Evolutionary conservation across 2,113 vertebrate species (phyloP).

Genomic region (Recurvirostra avosetta): DNA sequence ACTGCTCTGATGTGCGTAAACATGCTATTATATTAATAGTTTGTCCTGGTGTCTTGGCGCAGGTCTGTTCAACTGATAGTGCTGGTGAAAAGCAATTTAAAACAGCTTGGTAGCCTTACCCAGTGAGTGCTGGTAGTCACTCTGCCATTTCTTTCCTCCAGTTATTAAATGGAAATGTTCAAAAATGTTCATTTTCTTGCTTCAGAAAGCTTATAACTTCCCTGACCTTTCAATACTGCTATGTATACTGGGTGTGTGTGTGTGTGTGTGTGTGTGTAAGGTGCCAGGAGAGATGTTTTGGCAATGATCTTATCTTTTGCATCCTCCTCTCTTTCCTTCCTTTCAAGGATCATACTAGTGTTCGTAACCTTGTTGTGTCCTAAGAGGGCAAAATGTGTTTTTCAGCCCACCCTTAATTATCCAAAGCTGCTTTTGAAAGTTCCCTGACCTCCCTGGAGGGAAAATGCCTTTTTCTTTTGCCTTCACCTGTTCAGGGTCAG

Average conservation of each 20-base stretch:
- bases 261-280: no score
- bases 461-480: neutral
- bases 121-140: neutral
- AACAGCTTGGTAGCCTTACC: neutral
- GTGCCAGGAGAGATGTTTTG: neutral
- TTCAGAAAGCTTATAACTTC: neutral
- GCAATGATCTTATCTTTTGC: neutral
- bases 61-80: neutral
- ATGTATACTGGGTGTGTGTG: fast-evolving
- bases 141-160: neutral
- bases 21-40: neutral
- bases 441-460: neutral
- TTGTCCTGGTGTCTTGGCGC: neutral
- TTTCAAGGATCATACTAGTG: neutral
- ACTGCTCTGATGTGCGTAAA: neutral
- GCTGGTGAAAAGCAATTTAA: constrained; percentile 26
- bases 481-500: neutral
- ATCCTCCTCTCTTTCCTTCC: neutral
- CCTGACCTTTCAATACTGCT: neutral
- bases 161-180: neutral
- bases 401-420: neutral
- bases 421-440: neutral
- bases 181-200: neutral
- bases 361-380: neutral
- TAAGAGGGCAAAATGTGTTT: neutral